Percentiles rank a stretch among this genome's conserved stretches.
phyloP scores from a whole-genome alignment of 2,888 invertebrate species.

The Eurytoma adleriae region DNA sequence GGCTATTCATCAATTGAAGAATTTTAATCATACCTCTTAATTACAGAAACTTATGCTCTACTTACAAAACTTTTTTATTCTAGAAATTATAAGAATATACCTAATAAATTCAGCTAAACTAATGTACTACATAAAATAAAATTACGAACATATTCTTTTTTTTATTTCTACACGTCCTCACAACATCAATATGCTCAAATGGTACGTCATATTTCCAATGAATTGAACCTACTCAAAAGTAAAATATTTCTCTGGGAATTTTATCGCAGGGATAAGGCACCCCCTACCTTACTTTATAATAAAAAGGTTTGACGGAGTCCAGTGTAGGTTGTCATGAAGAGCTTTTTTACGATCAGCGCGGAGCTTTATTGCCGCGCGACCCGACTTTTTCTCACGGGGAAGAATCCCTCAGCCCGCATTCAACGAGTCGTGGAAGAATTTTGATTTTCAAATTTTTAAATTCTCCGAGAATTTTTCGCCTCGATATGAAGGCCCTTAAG shows the following conservation, averaged over 20 bases:
- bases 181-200: neutral
- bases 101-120: no score
- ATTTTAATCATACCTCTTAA: no score
- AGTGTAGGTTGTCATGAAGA: conserved; percentile 6
- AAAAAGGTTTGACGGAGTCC: neutral
- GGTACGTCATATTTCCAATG: neutral
- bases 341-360: conserved; percentile 10
- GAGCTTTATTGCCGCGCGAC: conserved; percentile 21
- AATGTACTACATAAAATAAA: no score
- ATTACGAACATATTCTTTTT: no score
- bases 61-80: no score
- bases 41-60: no score
- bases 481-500: neutral
- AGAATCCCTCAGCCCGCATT: neutral
- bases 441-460: conserved; percentile 34
- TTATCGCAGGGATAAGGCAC: neutral
- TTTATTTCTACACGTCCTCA: no score
- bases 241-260: neutral
- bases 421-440: conserved; percentile 4
- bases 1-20: no score
- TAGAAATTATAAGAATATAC: no score
- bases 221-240: conserved; percentile 4
- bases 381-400: neutral
- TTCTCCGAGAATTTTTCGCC: neutral
- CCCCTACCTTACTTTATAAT: neutral